phyloP scores from a whole-genome alignment of 2,888 invertebrate species.

The Epicampocera succincta region DNA sequence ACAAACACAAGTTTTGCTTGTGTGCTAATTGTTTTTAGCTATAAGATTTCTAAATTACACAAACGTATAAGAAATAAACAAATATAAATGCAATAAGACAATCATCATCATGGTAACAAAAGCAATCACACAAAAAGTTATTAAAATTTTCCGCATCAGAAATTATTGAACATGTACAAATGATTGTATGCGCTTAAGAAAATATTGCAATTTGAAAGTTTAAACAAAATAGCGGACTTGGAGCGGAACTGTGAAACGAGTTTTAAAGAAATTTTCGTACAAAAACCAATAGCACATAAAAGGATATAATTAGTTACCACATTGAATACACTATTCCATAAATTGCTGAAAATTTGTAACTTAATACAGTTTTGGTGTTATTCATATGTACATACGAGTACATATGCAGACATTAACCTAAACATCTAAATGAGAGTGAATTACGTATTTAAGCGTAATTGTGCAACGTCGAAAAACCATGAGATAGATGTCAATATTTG shows the following conservation, averaged over 20 bases:
- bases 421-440: too few species aligned
- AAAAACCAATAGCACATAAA: neutral
- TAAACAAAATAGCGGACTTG: slow-evolving; percentile 47
- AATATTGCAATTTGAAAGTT: slow-evolving; percentile 35
- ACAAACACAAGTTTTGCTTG: neutral
- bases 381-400: too few species aligned
- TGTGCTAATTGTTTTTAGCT: slow-evolving; percentile 19
- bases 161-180: slow-evolving; percentile 52
- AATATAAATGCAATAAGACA: slow-evolving; percentile 56
- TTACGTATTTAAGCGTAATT: too few species aligned
- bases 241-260: slow-evolving; percentile 45
- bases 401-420: too few species aligned
- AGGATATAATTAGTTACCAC: neutral
- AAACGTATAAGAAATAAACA: slow-evolving; percentile 23
- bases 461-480: too few species aligned
- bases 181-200: neutral
- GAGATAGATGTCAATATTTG: too few species aligned
- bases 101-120: slow-evolving; percentile 50
- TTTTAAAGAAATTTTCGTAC: neutral
- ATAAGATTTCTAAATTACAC: slow-evolving; percentile 36
- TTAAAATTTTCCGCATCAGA: slow-evolving; percentile 70
- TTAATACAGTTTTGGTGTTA: too few species aligned
- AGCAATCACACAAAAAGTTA: slow-evolving; percentile 65
- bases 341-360: too few species aligned
- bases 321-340: too few species aligned